Base-by-base conservation (phyloP, 2,113 vertebrate species). In the Sphyrna mokarran region DNA sequence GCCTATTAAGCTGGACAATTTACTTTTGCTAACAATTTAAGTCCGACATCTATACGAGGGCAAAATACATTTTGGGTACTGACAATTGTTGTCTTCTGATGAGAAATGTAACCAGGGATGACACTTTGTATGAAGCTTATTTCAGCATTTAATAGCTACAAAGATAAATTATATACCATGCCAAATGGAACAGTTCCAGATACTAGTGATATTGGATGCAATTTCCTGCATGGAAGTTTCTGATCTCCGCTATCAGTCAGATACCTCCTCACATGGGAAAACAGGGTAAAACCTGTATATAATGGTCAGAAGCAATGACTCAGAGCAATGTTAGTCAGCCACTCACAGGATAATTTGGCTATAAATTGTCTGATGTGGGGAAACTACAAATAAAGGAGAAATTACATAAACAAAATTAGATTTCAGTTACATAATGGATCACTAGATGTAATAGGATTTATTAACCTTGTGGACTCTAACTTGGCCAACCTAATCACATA, bases 401-500 rank as follows among this genome's bases (percentile, higher is more conserved):
- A 13, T 87, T 87, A 23, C 54, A 87, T 3, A 43, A 80, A 33
- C 33, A 48, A 54, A 43, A 87, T 61, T 66, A 87, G 48, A 54
- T 87, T 58, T 90, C n/a, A 80, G 23, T 63, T 61, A 90, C 58
- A 61, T 61, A 90, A 90, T 54, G 85, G 40, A 54, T 87, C 85
- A n/a, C 33, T 8, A 66, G 29, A 43, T 14, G 9, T 1, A 69
- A 94, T 3, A 29, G 63, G 54, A 61, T 63, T 61, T 63, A 90
- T 40, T 90, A 90, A n/a, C 48, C 58, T 94, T 95, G 69, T 29
- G 89, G 33, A 93, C 61, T 93, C 3, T 37, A 37, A 20, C 89
- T 89, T 63, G 7, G 61, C 89, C 23, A 76, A 72, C 68, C 94
- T 95, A 95, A 95, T 95, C 94, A 22, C 72, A 54, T 54, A 76